Conservation (phyloP, 30 jellyfish, hydroid and myxozoan species). For the Turritopsis dohrnii region DNA sequence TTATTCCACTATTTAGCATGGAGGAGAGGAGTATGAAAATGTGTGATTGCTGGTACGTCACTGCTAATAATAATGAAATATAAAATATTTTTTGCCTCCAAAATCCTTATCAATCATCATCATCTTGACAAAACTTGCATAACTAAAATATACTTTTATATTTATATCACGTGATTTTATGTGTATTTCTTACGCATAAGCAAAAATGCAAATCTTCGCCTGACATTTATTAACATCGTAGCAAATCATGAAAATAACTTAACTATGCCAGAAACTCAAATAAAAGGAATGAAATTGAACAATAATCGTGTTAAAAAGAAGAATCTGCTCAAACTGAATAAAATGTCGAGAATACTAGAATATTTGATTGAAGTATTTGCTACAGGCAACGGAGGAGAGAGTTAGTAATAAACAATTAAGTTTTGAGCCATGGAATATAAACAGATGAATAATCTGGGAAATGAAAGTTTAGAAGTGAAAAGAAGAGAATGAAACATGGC, state of each 20-base stretch:
- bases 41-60: no score
- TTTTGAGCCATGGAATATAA: not conserved
- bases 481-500: not conserved
- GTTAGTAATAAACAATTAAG: not conserved
- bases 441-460: not conserved
- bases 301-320: not conserved
- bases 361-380: no score
- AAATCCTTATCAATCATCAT: no score
- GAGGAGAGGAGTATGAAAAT: no score
- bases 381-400: not conserved
- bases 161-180: not conserved
- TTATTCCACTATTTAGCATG: no score
- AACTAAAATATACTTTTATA: no score
- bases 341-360: not conserved
- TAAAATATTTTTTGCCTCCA: no score
- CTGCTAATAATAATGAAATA: no score
- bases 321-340: not conserved
- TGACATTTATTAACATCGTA: not conserved
- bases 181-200: not conserved
- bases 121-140: not conserved
- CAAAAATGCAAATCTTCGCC: not conserved
- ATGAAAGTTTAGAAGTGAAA: not conserved
- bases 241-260: not conserved
- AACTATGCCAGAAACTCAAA: not conserved
- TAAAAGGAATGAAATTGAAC: not conserved